These are phyloP conservation scores for Sporophila hypoxantha DNA, from an alignment of 2,113 vertebrate species.

Conservation along the genomic window DNA sequence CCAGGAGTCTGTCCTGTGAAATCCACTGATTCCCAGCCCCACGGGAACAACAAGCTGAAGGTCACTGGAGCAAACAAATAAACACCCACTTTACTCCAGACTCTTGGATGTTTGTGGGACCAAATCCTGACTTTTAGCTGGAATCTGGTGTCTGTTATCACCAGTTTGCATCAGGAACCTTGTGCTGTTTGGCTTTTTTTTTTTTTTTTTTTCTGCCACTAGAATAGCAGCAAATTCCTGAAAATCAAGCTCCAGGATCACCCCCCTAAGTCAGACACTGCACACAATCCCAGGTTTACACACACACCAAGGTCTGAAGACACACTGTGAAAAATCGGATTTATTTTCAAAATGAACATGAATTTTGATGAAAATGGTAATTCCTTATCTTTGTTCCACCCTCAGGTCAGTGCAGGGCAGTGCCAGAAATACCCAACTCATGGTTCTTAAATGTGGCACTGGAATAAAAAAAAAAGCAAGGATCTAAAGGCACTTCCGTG, in stretches of 20 bases:
- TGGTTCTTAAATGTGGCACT: neutral
- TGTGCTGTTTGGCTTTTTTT: neutral
- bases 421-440: neutral
- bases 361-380: neutral
- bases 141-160: neutral
- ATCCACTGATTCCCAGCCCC: neutral
- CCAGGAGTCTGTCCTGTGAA: neutral
- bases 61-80: neutral
- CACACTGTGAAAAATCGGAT: neutral
- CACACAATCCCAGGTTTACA: neutral
- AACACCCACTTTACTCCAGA: neutral
- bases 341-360: neutral
- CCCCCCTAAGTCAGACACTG: neutral
- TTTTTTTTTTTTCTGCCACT: neutral
- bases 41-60: neutral
- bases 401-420: neutral
- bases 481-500: neutral
- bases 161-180: neutral
- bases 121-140: neutral
- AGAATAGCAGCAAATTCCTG: neutral
- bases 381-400: neutral
- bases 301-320: neutral
- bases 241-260: neutral
- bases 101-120: neutral
- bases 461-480: neutral